A percentile compares a stretch with the other conserved stretches of the same genome.
Conservation (phyloP, 2,888 invertebrate genomes). For the Conistra vaccinii region DNA sequence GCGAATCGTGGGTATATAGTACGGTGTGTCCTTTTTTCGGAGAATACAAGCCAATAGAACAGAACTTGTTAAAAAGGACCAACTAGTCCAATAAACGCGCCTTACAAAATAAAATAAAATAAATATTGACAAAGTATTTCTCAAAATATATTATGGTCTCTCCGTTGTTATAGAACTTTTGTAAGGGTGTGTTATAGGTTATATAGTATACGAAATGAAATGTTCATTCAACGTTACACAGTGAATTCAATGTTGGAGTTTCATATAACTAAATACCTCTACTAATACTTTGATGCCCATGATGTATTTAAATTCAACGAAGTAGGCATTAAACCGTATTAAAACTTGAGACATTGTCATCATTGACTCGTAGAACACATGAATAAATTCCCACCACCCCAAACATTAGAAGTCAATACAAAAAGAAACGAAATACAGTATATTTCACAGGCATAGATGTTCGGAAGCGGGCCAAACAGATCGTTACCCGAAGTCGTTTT, state of each 20-base stretch:
- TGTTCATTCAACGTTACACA: too few species aligned
- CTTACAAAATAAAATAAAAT: too few species aligned
- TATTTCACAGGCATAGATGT: conserved; percentile 43
- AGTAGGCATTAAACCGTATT: neutral
- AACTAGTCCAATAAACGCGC: neutral
- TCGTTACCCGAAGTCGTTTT: conserved; percentile 69
- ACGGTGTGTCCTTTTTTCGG: neutral
- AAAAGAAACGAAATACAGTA: conserved; percentile 34
- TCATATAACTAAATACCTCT: too few species aligned
- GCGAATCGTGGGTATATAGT: neutral
- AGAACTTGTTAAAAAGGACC: neutral
- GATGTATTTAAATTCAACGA: neutral
- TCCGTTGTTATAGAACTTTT: neutral
- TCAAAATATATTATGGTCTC: neutral
- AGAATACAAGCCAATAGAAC: neutral
- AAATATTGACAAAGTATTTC: neutral
- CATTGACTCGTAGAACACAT: neutral
- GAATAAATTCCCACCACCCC: conserved; percentile 5
- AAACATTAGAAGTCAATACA: conserved; percentile 42
- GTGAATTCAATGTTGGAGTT: too few species aligned
- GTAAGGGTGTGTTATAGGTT: too few species aligned
- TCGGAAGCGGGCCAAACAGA: conserved; percentile 59
- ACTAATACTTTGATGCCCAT: neutral
- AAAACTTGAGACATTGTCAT: neutral
- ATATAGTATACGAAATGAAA: too few species aligned